Evolutionary conservation across 2,797 vertebrate genomes (phyloP).

Genomic region (Amazona finschi): DNA sequence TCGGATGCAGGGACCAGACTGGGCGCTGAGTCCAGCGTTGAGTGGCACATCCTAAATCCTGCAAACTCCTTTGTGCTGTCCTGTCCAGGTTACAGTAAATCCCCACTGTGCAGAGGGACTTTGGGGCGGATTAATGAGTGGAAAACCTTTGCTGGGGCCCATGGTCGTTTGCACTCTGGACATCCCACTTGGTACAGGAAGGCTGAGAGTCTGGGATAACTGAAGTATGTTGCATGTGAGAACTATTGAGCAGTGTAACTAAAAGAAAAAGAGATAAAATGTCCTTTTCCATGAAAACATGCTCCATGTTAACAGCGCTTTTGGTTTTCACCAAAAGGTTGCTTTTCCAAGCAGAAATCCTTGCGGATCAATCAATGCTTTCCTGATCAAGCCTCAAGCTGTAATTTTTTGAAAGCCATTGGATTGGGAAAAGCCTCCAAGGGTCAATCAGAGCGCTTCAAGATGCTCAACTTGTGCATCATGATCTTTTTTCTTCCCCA

Average conservation of each 20-base stretch:
- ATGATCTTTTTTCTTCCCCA: neutral
- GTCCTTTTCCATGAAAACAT: neutral
- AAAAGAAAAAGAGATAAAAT: neutral
- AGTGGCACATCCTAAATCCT: neutral
- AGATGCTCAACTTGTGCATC: neutral
- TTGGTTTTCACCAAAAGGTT: neutral
- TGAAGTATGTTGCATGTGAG: neutral
- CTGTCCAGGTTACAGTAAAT: neutral
- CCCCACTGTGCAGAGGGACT: neutral
- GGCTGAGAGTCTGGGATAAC: neutral
- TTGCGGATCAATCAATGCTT: neutral
- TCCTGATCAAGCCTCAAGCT: neutral
- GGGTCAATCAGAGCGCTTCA: neutral
- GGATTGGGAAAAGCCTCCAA: neutral
- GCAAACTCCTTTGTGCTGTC: neutral
- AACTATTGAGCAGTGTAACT: neutral
- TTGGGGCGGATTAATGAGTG: neutral
- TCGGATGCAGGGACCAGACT: accelerated
- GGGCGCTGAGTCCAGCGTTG: accelerated
- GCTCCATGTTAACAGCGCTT: neutral
- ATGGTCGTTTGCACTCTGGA: neutral
- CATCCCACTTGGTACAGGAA: neutral
- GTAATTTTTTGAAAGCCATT: neutral
- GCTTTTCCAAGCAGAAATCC: neutral
- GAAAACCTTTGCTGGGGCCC: neutral